Evolutionary conservation across 2,797 vertebrate genomes (phyloP), one percentile per base, ranked within the genome.

Genomic region (Gallinago nigripennis): DNA sequence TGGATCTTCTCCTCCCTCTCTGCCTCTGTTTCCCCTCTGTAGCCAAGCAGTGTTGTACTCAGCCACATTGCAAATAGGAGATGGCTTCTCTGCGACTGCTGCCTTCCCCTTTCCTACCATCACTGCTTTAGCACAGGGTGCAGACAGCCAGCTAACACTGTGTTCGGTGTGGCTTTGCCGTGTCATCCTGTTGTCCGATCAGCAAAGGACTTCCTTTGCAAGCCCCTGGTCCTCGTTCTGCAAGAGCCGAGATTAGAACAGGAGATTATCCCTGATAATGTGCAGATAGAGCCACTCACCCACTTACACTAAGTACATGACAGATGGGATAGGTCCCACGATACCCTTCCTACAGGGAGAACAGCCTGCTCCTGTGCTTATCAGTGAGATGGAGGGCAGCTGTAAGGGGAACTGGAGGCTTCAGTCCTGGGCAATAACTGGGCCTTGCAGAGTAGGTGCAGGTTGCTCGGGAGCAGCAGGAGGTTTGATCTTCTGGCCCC

Each of bases 241-340:
- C 63, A 56, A 41, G 31, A 84, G 23, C 53, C 0, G 6, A 57
- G 75, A 70, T 86, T 54, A 78, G 66, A 82, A 37, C 9, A 48
- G 28, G 73, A 63, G 87, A 89, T 95, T 54, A 92, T 85, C 57
- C 81, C 79, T 21, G 66, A 87, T 58, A 37, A 48, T 2, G 50
- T 39, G 85, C 93, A 70, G 84, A 77, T 58, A 95, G 80, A 85
- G 76, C 68, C 76, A 80, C 92, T 94, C 90, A 51, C 50, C 18
- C 58, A 8, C 12, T 65, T 30, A 20, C 54, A 14, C 21, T 6
- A 28, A 56, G 56, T 15, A 28, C 58, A 1, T 2, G 64, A 25
- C 76, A 80, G 90, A 39, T 13, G 48, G 82, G 63, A 15, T 3
- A 11, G 69, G 56, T 53, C 35, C 66, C 1, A 7, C 27, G 18